phyloP scores from a whole-genome alignment of 2,888 invertebrate genomes.

The Hyppa rectilinea region DNA sequence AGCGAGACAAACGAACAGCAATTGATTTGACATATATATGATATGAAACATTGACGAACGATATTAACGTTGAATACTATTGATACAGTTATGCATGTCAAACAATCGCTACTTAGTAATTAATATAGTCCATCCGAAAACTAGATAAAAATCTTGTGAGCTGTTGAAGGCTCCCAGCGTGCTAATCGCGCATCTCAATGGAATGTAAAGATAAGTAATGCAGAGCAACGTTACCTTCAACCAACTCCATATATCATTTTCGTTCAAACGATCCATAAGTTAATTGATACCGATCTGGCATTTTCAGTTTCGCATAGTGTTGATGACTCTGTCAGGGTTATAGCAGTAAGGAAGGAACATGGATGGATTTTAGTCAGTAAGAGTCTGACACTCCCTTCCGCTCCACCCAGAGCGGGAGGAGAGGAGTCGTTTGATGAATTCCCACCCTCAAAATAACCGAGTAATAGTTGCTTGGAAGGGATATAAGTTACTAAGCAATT shows the following conservation, averaged over 20 bases:
- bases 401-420: too few relatives aligned
- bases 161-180: constrained; percentile 19
- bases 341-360: too few relatives aligned
- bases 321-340: constrained; percentile 12
- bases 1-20: too few relatives aligned
- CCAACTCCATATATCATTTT: constrained; percentile 25
- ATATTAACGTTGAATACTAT: background rate
- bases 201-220: constrained; percentile 32
- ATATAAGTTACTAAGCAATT: too few relatives aligned
- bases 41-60: background rate
- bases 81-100: background rate
- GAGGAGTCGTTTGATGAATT: too few relatives aligned
- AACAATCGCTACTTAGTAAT: background rate
- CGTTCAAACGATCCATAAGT: constrained; percentile 3
- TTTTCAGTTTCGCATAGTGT: constrained; percentile 1
- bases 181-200: constrained; percentile 6
- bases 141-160: background rate
- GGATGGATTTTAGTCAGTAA: too few relatives aligned
- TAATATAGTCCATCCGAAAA: background rate
- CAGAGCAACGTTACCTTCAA: constrained; percentile 33
- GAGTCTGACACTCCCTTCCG: too few relatives aligned
- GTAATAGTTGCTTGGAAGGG: too few relatives aligned
- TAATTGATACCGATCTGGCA: constrained; percentile 25
- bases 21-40: too few relatives aligned
- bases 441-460: too few relatives aligned